Base-by-base conservation (phyloP, 1,140 invertebrate genomes). In the Varroa destructor region DNA sequence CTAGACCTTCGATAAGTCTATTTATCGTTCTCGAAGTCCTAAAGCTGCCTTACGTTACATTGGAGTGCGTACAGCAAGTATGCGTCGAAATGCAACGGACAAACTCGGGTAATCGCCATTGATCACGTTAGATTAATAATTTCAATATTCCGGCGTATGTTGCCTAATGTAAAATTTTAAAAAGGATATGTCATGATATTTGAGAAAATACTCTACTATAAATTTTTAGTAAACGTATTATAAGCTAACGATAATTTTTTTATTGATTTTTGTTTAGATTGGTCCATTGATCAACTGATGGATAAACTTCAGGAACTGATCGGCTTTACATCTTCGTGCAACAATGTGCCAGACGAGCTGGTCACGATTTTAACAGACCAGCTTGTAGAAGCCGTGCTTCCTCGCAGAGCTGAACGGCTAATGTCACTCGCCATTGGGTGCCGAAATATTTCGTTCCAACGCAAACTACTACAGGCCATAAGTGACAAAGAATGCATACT, bases 401-500 rank as follows among this genome's bases (percentile, higher is more conserved):
- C 61, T 40, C 40, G 36, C 14, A 67, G 61, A 67, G 40, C 61
- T 1, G 61, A 67, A 43, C 40, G 46, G 3, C 37, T 67, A 40
- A 40, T 25, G 61, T 67, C 61, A 12, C 40, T 67, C 12, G 61
- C 61, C 12, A 67, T 67, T 25, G 61, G 61, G 3, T 67, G 61
- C 36, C 61, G 46, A 2, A 40, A 67, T 37, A 2, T 14, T 14
- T 3, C 10, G 14, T 67, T 67, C 37, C 61, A 67, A 46, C 40
- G 46, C 40, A 40, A 25, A 67, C 61, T 67, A 14, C 37, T 67
- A 12, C 40, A 40, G 10, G 10, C 61, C 14, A 67, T 67, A 12
- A 67, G 61, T 40, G 36, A 67, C 5, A 67, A 37, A 8, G 61
- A 67, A 40, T 67, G 61, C 37, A 67, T 67, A 14, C 61, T 67